phyloP scores from a whole-genome alignment of 1,140 invertebrate genomes.

The Pseudomyrmex gracilis region DNA sequence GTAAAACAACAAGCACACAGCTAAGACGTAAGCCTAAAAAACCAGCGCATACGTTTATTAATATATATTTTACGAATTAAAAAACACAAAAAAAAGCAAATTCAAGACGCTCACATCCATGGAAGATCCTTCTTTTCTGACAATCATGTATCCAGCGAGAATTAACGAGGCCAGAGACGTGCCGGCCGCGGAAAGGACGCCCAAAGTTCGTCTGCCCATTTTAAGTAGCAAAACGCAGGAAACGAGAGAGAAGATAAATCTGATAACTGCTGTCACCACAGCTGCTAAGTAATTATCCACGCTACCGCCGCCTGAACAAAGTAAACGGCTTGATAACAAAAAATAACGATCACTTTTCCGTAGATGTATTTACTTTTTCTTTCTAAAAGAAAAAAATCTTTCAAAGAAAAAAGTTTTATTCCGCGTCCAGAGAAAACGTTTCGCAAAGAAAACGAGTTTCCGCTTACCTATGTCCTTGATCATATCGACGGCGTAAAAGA shows the following conservation, averaged over 20 bases:
- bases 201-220: constrained; percentile 88
- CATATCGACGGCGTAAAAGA: constrained; percentile 91
- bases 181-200: constrained; percentile 88
- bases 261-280: constrained; percentile 88
- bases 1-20: constrained; percentile 87
- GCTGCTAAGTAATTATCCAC: constrained; percentile 87
- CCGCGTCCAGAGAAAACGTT: neutral
- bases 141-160: constrained; percentile 86
- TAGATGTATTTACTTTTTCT: no score
- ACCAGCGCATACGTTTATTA: constrained; percentile 35
- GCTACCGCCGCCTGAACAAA: constrained; percentile 66
- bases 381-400: no score
- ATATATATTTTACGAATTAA: neutral
- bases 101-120: constrained; percentile 76
- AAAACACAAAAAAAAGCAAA: constrained; percentile 3
- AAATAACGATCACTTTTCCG: no score
- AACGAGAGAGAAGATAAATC: constrained; percentile 88
- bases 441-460: neutral
- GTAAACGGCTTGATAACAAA: constrained; percentile 1
- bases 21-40: constrained; percentile 83
- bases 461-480: constrained; percentile 85
- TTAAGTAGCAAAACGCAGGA: constrained; percentile 88
- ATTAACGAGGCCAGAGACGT: constrained; percentile 87
- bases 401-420: no score
- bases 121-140: constrained; percentile 79